Evolutionary conservation across 2,113 vertebrate species (phyloP), one percentile per base, ranked within the genome.

Genomic region (Sakesphorus luctuosus): DNA sequence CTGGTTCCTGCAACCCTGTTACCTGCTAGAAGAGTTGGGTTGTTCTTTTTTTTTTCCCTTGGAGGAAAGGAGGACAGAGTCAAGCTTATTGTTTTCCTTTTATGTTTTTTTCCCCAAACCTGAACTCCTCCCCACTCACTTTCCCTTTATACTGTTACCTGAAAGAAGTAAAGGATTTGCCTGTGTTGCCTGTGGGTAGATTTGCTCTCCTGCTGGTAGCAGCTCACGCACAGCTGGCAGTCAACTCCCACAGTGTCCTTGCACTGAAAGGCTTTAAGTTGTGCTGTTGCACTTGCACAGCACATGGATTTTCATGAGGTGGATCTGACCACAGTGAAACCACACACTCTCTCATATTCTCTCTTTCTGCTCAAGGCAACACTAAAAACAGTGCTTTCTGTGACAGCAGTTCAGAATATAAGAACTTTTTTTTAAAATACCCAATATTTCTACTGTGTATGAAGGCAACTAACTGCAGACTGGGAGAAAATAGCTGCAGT

Each of bases 81-180:
- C 35, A 80, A 84, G 25, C 40, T 88, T 53, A 53, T 25, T 44
- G 28, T 46, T 74, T 79, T 68, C 36, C 67, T 86, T 21, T 23
- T 19, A 47, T 4, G 10, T 47, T 79, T 89, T 89, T 78, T 83
- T 40, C 3, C 3, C 56, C 62, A 71, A 82, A 83, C 8, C 25
- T 43, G 8, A 7, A 63, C 26, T 36, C 33, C 18, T 7, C 5
- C 9, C n/a, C 13, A 3, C 9, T 19, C 59, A 28, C 47, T 24
- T 55, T 76, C 50, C 38, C 63, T 88, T 93, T 89, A 86, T 86
- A 69, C 69, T 67, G 11, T 90, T 86, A 81, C 50, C 59, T 78
- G 84, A 90, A 55, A 92, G 79, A 61, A 58, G 71, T 5, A 33
- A 83, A 62, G 55, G 71, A 73, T 90, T 83, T 63, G 86, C 10